phyloP scores from a whole-genome alignment of 2,888 invertebrate genomes.

The Geophilus truncorum region DNA sequence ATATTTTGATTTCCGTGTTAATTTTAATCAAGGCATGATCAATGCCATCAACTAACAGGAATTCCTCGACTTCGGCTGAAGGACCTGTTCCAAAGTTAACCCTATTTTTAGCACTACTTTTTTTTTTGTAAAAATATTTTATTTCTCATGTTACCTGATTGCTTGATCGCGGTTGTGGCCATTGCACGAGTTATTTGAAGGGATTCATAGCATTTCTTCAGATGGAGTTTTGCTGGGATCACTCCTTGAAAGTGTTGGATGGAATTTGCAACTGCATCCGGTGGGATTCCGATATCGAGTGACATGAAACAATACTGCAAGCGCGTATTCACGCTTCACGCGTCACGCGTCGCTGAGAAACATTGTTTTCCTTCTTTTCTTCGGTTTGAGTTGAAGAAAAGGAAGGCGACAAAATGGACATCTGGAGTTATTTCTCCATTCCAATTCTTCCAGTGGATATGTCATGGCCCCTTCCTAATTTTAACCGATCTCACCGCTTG shows the following conservation, averaged over 20 bases:
- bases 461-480: constrained; percentile 74
- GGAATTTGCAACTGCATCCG: background rate
- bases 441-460: constrained; percentile 31
- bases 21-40: background rate
- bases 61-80: background rate
- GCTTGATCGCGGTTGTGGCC: background rate
- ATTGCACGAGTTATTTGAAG: background rate
- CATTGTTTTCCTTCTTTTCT: background rate
- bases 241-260: background rate
- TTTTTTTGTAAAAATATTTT: background rate
- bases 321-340: too few species aligned
- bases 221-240: background rate
- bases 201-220: too few species aligned
- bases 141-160: background rate
- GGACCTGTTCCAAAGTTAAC: background rate
- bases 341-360: too few species aligned
- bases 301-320: background rate
- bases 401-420: background rate
- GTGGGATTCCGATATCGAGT: background rate
- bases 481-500: constrained; percentile 64
- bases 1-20: background rate
- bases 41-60: background rate
- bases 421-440: constrained; percentile 1
- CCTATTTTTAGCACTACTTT: background rate
- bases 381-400: background rate